Evolutionary conservation across 2,113 vertebrate species (phyloP), one percentile per base, ranked within the genome.

Genomic region (Rhipidura dahli): DNA sequence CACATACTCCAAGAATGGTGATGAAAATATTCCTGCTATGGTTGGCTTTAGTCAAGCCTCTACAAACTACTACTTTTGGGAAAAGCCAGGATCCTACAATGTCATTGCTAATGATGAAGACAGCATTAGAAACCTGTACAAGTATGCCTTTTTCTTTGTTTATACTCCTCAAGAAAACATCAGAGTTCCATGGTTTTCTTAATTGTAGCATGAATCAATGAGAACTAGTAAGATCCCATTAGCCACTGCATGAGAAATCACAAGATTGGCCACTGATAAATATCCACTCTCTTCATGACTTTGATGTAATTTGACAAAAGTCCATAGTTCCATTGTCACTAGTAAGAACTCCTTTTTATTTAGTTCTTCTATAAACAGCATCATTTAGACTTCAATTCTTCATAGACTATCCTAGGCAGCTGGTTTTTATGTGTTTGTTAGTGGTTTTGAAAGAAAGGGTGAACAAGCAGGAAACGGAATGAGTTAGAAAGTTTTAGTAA

Each of bases 11-110:
- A 98, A 97, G 89, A 98, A 96, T 27, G 92, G 84, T 0, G 85
- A 79, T 61, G 89, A 66, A 75, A 97, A 96, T 53, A 86, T 94
- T 73, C 92, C 97, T 7, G 96, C 99, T 35, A 94, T 98, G 45
- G 98, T 98, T 61, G 99, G 99, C 44, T 99, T 99, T 97, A 99
- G 98, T 88, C 97, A 99, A 93, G 99, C 99, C 24, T 75, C 89
- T 59, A 97, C 97, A 39, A 79, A 23, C 35, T 98, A 98, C 90
- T 98, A 98, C 79, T 53, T 99, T 16, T 97, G 96, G 95, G 97
- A 66, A 37, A 96, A 79, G 4, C 91, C 98, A 9, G 99, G 99
- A 31, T 96, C 96, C 4, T 99, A 98, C 87, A 98, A 99, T 77
- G 83, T 98, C 89, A 98, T 98, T 91, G 99, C 98, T 33, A 97